Percentiles rank a stretch among this genome's conserved stretches.
These are phyloP conservation scores for Odontesthes bonariensis DNA, from an alignment of 2,113 vertebrate species.

Conservation along the genomic window DNA sequence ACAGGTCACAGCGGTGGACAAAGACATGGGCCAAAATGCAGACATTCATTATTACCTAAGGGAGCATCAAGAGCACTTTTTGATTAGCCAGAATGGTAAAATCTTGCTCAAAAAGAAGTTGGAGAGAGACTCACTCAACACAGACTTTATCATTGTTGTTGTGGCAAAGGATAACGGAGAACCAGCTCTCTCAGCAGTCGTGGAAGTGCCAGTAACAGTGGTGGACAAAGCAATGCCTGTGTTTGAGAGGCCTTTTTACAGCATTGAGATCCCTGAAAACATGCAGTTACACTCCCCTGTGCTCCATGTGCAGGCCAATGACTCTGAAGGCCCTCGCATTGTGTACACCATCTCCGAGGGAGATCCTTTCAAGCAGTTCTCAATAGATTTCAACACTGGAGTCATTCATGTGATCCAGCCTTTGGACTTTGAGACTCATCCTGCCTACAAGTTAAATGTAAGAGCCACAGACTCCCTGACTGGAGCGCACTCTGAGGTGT, in stretches of 20 bases:
- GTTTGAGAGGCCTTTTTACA: conserved; percentile 97
- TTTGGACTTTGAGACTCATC: conserved; percentile 95
- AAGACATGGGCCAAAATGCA: conserved; percentile 88
- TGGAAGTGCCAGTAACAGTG: conserved; percentile 89
- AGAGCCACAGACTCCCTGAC: conserved; percentile 94
- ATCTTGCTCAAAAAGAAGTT: conserved; percentile 90
- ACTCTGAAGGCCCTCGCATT: conserved; percentile 94
- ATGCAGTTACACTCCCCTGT: conserved; percentile 91
- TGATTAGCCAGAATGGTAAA: conserved; percentile 88
- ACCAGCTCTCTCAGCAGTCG: conserved; percentile 88
- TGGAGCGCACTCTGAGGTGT: conserved; percentile 91
- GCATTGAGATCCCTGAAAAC: conserved; percentile 93
- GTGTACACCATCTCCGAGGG: conserved; percentile 95
- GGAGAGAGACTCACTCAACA: conserved; percentile 88
- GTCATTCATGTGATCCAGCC: conserved; percentile 89
- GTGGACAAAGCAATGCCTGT: conserved; percentile 95
- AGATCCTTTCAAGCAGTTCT: conserved; percentile 94
- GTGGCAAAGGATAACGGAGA: conserved; percentile 91
- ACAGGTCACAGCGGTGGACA: conserved; percentile 90
- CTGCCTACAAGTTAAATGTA: conserved; percentile 93
- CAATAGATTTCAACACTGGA: conserved; percentile 95
- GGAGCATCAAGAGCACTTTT: conserved; percentile 89
- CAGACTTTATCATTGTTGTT: conserved; percentile 89
- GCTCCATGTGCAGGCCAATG: conserved; percentile 92
- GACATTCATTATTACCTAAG: conserved; percentile 89